phyloP scores from a whole-genome alignment of 2,797 vertebrate species.

The Hydrophis major region DNA sequence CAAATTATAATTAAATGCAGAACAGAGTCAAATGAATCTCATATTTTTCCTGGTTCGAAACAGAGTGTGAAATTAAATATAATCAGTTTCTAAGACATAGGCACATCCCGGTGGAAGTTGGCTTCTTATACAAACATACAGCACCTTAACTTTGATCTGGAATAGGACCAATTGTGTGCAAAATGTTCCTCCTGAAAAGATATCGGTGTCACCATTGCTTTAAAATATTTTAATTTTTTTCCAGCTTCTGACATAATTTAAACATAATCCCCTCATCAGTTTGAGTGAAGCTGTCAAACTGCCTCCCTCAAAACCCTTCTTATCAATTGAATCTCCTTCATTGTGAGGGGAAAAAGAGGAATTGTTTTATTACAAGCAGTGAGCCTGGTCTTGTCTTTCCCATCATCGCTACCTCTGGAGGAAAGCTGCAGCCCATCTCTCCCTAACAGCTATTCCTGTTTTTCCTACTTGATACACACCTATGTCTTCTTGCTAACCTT shows the following conservation, averaged over 20 bases:
- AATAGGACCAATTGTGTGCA: conserved; percentile 22
- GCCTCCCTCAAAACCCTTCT: neutral
- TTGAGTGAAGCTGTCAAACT: neutral
- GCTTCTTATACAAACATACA: conserved; percentile 49
- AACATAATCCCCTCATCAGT: neutral
- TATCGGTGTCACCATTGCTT: conserved; percentile 26
- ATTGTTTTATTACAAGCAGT: neutral
- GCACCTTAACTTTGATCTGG: conserved; percentile 60
- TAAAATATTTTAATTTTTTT: neutral
- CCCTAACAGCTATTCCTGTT: neutral
- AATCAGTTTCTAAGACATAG: conserved; percentile 66
- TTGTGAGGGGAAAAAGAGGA: neutral
- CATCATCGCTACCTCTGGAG: neutral
- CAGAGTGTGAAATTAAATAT: conserved; percentile 56
- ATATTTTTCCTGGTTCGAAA: conserved; percentile 64
- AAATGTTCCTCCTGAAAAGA: conserved; percentile 31
- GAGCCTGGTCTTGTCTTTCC: neutral
- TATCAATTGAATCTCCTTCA: neutral
- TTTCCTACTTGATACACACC: neutral
- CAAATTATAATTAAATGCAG: conserved; percentile 78
- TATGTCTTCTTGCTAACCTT: neutral
- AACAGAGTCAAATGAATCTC: conserved; percentile 68
- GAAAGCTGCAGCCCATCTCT: neutral
- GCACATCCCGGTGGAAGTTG: conserved; percentile 49
- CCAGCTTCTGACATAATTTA: conserved; percentile 11